Evolutionary conservation across 2,113 vertebrate genomes (phyloP).

Genomic region (Mustelus asterias): DNA sequence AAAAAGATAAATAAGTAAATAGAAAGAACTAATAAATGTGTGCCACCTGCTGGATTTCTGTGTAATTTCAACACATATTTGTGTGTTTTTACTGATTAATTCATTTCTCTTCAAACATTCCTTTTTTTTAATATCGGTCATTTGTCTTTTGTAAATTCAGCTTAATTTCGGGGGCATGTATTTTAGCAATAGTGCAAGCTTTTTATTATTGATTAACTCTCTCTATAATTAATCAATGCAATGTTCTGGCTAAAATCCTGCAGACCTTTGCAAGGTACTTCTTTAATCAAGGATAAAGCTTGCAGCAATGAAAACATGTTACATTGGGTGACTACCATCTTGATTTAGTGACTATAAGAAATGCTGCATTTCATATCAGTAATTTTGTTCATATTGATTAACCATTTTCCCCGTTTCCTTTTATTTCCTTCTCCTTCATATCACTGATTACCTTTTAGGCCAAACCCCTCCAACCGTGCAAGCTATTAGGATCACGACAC

Average conservation of each 20-base stretch:
- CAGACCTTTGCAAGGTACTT: conserved; percentile 4
- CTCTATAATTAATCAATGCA: neutral
- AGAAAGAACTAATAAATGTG: conserved; percentile 35
- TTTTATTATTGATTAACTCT: conserved; percentile 20
- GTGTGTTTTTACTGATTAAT: neutral
- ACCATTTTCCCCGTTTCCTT: conserved; percentile 13
- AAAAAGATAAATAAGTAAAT: conserved; percentile 32
- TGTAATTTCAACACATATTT: conserved; percentile 16
- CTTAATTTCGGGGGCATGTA: neutral
- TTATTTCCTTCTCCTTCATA: conserved; percentile 14
- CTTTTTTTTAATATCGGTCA: neutral
- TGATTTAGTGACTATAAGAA: conserved; percentile 31
- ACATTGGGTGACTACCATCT: conserved; percentile 11
- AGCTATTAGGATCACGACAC: neutral
- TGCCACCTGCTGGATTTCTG: conserved; percentile 35
- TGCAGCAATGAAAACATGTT: neutral
- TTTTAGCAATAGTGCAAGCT: neutral
- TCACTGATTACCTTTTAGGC: neutral
- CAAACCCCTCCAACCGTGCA: neutral
- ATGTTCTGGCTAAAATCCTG: neutral
- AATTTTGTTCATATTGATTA: conserved; percentile 31
- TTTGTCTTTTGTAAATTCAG: conserved; percentile 6
- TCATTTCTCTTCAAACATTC: neutral
- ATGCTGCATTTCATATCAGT: conserved; percentile 20
- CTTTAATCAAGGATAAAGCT: conserved; percentile 31